These are phyloP conservation scores for Daboia siamensis DNA, from an alignment of 2,113 vertebrate genomes.

Conservation along the genomic window DNA sequence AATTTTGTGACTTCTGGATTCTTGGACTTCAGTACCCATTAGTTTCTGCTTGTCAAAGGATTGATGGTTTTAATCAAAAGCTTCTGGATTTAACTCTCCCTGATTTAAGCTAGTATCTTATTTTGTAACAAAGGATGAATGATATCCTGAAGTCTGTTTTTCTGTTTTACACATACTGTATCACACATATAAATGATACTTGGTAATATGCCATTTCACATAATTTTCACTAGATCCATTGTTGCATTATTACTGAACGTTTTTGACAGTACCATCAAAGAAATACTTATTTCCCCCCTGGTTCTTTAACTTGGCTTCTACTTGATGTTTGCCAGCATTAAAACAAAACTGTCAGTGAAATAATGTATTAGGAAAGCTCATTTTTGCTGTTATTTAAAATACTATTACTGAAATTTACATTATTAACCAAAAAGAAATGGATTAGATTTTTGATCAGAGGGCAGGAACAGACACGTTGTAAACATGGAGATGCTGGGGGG, in stretches of 20 bases:
- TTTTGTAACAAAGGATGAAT: not conserved
- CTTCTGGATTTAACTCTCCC: not conserved
- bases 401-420: not conserved
- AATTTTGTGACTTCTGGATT: not conserved
- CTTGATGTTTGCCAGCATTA: not conserved
- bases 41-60: not conserved
- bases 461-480: not conserved
- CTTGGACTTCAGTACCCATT: not conserved
- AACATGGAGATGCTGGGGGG: not conserved
- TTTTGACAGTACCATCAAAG: not conserved
- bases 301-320: not conserved
- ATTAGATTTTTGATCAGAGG: not conserved
- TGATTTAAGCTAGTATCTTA: not conserved
- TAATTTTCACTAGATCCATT: not conserved
- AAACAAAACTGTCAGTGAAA: not conserved
- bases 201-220: not conserved
- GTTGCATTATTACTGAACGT: not conserved
- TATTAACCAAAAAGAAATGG: not conserved
- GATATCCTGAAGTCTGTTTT: not conserved
- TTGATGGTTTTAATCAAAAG: not conserved
- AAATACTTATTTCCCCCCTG: not conserved
- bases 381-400: not conserved
- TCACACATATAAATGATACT: not conserved
- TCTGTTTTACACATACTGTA: not conserved
- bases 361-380: not conserved